Evolutionary conservation across 1,140 invertebrate species (phyloP).

Genomic region (Latrodectus geometricus): DNA sequence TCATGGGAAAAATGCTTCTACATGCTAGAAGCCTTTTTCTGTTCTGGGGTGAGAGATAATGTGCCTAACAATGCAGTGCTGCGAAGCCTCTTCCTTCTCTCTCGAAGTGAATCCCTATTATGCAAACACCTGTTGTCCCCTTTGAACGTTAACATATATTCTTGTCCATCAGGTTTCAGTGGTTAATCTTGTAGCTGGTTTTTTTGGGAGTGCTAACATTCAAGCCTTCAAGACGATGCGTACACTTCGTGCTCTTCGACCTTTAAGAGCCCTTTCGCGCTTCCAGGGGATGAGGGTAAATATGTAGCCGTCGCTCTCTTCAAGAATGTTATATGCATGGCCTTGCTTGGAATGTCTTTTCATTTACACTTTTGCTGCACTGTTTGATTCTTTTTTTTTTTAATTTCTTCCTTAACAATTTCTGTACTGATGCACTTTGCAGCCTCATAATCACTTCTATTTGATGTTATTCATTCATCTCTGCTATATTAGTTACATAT

Average conservation of each 20-base stretch:
- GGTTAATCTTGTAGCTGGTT: conserved; percentile 95
- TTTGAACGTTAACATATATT: conserved; percentile 40
- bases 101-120: neutral
- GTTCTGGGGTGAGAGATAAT: conserved; percentile 57
- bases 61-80: conserved; percentile 31
- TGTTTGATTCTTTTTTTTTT: neutral
- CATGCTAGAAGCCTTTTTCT: conserved; percentile 18
- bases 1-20: conserved; percentile 1
- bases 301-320: conserved; percentile 65
- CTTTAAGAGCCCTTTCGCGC: conserved; percentile 83
- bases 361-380: neutral
- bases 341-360: neutral
- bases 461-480: too few relatives aligned
- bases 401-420: too few relatives aligned
- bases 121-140: neutral
- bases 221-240: conserved; percentile 98
- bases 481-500: too few relatives aligned
- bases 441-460: too few relatives aligned
- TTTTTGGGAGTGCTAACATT: conserved; percentile 92
- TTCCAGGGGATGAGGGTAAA: conserved; percentile 98
- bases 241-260: conserved; percentile 87
- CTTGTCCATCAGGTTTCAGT: conserved; percentile 83
- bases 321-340: conserved; percentile 36
- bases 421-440: too few relatives aligned
- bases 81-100: neutral